Evolutionary conservation across 2,113 vertebrate genomes (phyloP), one percentile per base, ranked within the genome.

Genomic region (Gymnogyps californianus): DNA sequence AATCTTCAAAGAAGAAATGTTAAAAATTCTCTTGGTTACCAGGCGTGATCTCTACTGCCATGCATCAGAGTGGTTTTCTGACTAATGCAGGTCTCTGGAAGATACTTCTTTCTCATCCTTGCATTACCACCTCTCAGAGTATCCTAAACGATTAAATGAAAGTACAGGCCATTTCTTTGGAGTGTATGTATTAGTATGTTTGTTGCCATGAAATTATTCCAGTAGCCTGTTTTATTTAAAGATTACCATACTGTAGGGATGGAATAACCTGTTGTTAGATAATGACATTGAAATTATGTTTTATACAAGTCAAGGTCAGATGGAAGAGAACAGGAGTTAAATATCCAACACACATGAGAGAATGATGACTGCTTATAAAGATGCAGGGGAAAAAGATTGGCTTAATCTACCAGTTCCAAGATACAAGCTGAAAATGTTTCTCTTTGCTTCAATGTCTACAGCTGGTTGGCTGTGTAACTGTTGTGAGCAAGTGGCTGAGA

Each of bases 21-120:
- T 91, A 95, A 89, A 95, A 94, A 96, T 92, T 89, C 89, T 64
- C 80, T 87, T 89, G 87, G 12, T n/a, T 81, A 25, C 64, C 72
- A 74, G 78, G 51, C 32, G 42, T 58, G 86, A 66, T 89, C 59
- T 83, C 36, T 89, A 42, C n/a, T 66, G 64, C 86, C 92, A 25
- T 67, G 29, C 89, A 80, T 52, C 81, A 82, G 90, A 84, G 74
- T 1, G 0, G 13, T 42, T 86, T 93, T 93, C 83, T 90, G 57
- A 57, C 79, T 95, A 70, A 87, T 80, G n/a, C n/a, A 72, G 67
- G 79, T 87, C 79, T 54, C 92, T 69, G 62, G 51, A 92, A 93
- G 78, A 72, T 29, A 36, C 42, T 90, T 58, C 64, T 84, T 86
- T 90, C 71, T 95, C 76, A 74, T 92, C 54, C 59, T 36, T 77